Base-by-base conservation (phyloP, 2,113 vertebrate species). In the Thunnus thynnus region DNA sequence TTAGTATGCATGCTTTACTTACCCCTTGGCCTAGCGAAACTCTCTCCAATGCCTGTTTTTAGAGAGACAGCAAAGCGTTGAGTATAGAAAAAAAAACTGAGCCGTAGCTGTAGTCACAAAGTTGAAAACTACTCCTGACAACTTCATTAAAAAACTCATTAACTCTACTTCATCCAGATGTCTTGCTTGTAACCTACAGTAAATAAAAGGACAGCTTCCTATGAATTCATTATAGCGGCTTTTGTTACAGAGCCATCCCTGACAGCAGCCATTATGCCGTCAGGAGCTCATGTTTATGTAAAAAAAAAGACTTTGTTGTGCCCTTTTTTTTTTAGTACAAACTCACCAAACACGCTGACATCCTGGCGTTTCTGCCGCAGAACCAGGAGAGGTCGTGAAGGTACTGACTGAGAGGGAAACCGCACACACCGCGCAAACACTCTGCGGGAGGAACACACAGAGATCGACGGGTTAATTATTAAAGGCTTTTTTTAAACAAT, bases 321-420 rank as follows among this genome's bases (percentile, higher is more conserved):
- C 64, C 70, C 58, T 78, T 72, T 32, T 46, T 2, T 17, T 4
- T 3, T 46, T 67, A 74, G 3, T 50, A 13, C 86, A 83, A 72
- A 89, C 95, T 89, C 95, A 99, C 98, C 96, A 99, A 95, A 90
- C 98, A 99, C 0, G 97, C 98, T 72, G 98, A 98, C 98, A 99
- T 99, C 93, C 98, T 96, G 87, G 97, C 97, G 78, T 99, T 99
- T 47, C 97, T 94, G 78, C 98, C 98, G 76, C 97, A 99, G 86
- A 94, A 96, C 94, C 96, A 98, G 68, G 89, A 85, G 68, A 91
- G 91, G 76, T 95, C 89, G 83, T 94, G 96, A 85, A 99, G 95
- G 93, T 96, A 96, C 69, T 79, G 95, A 88, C 97, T 97, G 97
- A 99, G 95, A 72, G 98, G 98, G 94, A 99, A 99, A 20, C 98